These are phyloP conservation scores for Drosophila anomalipes DNA, from an alignment of 2,888 invertebrate genomes.

Conservation along the genomic window DNA sequence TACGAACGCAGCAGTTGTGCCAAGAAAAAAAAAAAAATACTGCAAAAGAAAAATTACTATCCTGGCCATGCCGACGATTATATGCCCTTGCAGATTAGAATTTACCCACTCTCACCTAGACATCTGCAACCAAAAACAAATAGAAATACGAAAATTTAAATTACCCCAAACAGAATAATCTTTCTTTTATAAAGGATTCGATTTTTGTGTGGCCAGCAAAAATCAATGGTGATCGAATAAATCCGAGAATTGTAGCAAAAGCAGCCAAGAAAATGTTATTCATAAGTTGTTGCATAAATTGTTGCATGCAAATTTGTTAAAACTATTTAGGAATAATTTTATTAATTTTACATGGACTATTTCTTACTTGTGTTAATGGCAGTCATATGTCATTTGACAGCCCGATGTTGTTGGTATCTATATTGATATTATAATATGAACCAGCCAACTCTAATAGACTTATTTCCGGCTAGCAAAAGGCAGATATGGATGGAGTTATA, in stretches of 20 bases:
- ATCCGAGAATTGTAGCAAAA: not conserved
- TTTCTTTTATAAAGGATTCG: not conserved
- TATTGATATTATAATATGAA: not conserved
- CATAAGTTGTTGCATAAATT: too few relatives aligned
- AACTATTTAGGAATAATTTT: not conserved
- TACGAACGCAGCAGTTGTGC: constrained; percentile 43
- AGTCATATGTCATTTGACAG: not conserved
- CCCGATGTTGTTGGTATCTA: not conserved
- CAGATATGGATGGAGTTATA: not conserved
- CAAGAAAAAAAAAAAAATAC: not conserved
- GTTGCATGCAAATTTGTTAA: not conserved
- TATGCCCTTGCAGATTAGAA: not conserved
- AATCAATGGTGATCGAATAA: not conserved
- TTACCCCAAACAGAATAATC: rapidly evolving
- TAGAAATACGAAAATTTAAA: not conserved
- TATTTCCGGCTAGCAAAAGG: not conserved
- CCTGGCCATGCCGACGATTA: not conserved
- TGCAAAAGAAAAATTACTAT: not conserved
- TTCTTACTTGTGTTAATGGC: not conserved
- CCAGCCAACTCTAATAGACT: rapidly evolving
- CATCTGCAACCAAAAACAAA: not conserved
- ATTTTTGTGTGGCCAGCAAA: not conserved
- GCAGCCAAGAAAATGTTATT: not conserved
- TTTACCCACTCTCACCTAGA: not conserved
- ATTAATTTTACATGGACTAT: not conserved